phyloP scores from a whole-genome alignment of 2,888 invertebrate species.

The Cistogaster globosa region DNA sequence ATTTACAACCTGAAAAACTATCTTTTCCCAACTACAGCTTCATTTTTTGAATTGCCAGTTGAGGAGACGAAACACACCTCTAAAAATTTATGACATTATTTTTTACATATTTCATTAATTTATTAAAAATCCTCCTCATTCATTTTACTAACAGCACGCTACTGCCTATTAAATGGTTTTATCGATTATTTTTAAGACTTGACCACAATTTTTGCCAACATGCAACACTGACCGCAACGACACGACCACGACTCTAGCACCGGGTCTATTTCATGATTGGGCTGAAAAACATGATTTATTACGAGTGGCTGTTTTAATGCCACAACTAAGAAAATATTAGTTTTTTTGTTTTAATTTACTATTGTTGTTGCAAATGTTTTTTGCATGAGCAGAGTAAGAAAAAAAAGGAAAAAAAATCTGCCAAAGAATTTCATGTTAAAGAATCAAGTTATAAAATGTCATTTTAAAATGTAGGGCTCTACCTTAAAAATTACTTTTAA shows the following conservation, averaged over 20 bases:
- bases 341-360: too few species aligned
- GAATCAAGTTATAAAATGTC: conserved; percentile 8
- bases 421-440: conserved; percentile 37
- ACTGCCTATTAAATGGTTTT: conserved; percentile 20
- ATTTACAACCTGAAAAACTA: too few species aligned
- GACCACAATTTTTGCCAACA: conserved; percentile 42
- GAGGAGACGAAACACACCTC: too few species aligned
- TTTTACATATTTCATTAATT: background rate
- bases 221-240: conserved; percentile 50
- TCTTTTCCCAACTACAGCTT: too few species aligned
- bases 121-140: background rate
- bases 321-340: conserved; percentile 35
- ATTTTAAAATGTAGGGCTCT: conserved; percentile 20
- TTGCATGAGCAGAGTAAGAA: conserved; percentile 4
- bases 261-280: conserved; percentile 55
- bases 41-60: too few species aligned
- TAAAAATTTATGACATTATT: too few species aligned
- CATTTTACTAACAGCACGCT: background rate
- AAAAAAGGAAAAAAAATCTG: conserved; percentile 26
- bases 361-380: conserved; percentile 57
- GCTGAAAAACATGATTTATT: conserved; percentile 39
- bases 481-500: background rate
- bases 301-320: conserved; percentile 6
- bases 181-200: conserved; percentile 47
- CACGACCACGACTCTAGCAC: conserved; percentile 61